Conservation (phyloP, 1,140 invertebrate species). For the Anastrepha obliqua region DNA sequence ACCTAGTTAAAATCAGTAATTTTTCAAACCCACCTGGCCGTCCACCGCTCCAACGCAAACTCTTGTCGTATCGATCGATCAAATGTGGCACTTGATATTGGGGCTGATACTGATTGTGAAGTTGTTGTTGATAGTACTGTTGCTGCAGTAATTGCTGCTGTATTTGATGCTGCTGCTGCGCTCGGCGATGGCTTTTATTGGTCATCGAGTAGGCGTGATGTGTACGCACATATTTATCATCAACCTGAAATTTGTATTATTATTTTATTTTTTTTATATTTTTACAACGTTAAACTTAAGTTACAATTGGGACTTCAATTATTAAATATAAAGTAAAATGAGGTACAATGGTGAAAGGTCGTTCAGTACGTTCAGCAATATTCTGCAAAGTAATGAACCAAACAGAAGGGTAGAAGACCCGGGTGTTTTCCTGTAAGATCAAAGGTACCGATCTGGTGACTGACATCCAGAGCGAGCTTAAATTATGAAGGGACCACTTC, state of each 20-base stretch:
- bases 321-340: too few relatives aligned
- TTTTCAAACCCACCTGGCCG: constrained; percentile 59
- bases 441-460: too few relatives aligned
- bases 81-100: constrained; percentile 70
- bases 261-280: too few relatives aligned
- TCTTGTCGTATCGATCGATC: constrained; percentile 72
- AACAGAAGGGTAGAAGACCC: too few relatives aligned
- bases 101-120: constrained; percentile 66
- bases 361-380: too few relatives aligned
- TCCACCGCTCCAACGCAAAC: constrained; percentile 68
- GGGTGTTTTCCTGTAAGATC: too few relatives aligned
- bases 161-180: constrained; percentile 68
- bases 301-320: too few relatives aligned
- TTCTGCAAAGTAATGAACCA: too few relatives aligned
- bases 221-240: constrained; percentile 71
- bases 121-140: constrained; percentile 66
- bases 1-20: neutral
- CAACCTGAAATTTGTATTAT: constrained; percentile 63
- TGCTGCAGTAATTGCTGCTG: constrained; percentile 65
- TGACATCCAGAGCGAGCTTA: too few relatives aligned
- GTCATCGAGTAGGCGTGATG: constrained; percentile 71
- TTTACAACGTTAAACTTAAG: too few relatives aligned
- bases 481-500: too few relatives aligned
- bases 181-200: constrained; percentile 67
- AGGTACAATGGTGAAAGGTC: too few relatives aligned